Percentiles rank a stretch among this genome's conserved stretches.
Conservation (phyloP, 2,113 vertebrate genomes). For the Leucoraja erinaceus region DNA sequence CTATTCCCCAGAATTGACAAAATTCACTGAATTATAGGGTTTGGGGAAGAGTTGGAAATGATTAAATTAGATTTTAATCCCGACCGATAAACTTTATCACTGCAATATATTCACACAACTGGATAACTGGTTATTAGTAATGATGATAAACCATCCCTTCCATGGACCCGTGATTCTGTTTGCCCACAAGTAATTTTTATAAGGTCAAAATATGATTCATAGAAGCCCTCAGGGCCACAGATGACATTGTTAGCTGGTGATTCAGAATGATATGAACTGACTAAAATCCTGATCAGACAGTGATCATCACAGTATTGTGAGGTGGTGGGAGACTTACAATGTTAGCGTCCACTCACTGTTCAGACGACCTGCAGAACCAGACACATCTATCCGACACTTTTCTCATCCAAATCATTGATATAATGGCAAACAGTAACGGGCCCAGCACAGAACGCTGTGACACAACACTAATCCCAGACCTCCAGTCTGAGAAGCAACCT, state of each 20-base stretch:
- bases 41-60: background rate
- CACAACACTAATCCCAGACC: no score
- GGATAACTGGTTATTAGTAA: background rate
- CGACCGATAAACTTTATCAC: background rate
- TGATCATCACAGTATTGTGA: background rate
- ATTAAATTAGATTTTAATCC: background rate
- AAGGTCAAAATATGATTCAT: background rate
- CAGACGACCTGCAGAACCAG: background rate
- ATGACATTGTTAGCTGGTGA: background rate
- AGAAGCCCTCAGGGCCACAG: background rate
- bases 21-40: background rate
- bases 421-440: no score
- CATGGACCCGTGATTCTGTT: background rate
- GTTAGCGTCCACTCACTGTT: background rate
- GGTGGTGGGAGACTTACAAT: background rate
- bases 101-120: background rate
- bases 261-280: background rate
- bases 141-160: background rate
- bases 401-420: no score
- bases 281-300: background rate
- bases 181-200: conserved; percentile 5
- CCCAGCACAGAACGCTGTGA: no score
- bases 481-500: no score
- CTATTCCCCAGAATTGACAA: background rate
- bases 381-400: background rate